Evolutionary conservation across 2,888 invertebrate species (phyloP), one percentile per base, ranked within the genome.

Genomic region (Phengaris alcon): DNA sequence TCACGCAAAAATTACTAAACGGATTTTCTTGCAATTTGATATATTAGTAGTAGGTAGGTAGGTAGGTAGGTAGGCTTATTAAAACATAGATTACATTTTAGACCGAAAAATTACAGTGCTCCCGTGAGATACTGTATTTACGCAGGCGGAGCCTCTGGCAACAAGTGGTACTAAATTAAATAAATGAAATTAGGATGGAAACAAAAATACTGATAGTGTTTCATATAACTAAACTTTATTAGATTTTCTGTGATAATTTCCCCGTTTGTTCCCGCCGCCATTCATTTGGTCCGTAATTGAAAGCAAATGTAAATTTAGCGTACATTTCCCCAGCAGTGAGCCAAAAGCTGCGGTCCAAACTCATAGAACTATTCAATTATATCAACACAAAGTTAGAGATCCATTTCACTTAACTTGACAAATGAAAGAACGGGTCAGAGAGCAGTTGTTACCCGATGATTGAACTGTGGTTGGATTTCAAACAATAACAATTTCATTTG

Each of bases 361-460:
- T 78, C 76, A 77, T 78, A 78, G 76, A 78, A 79, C 75, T 76
- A 75, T 78, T 75, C 75, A 76, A 75, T 76, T 78, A 75, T 76
- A 76, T 75, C 72, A 74, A 55, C 73, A 73, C 51, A 76, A 73
- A 75, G 75, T 75, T 75, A 70, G 73, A 59, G 70, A 76, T 74
- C 55, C 70, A 76, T 77, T 77, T 76, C 74, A 77, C 68, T 75
- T 87, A 83, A 81, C 85, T 84, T 89, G 88, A 88, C 88, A 86
- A 88, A 89, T 88, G 87, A 81, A 83, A 82, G 81, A 81, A 83
- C 84, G 81, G 84, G 82, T 86, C 85, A 80, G 79, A 81, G 82
- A 80, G 84, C 82, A 80, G 81, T 83, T 80, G 80, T 81, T 81
- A 81, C 77, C 81, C 79, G 80, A 85, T 85, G 84, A 85, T 87